phyloP scores from a whole-genome alignment of 1,140 invertebrate genomes.

The Rhagoletis pomonella region DNA sequence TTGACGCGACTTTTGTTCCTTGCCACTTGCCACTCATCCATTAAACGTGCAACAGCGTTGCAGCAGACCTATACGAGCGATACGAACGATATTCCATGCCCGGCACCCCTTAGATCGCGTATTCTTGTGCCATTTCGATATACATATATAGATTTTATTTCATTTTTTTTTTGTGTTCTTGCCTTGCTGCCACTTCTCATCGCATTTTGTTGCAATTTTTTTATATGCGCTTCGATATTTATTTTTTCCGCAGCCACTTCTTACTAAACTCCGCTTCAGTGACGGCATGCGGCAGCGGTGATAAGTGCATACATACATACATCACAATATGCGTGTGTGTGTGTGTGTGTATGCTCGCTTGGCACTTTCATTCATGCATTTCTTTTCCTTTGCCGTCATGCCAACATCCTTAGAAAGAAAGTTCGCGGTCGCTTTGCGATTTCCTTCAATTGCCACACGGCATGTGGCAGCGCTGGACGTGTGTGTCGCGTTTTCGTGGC shows the following conservation, averaged over 20 bases:
- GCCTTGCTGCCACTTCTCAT: background rate
- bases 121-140: background rate
- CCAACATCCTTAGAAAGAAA: constrained; percentile 48
- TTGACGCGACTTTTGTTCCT: constrained; percentile 46
- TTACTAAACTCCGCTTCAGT: background rate
- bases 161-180: background rate
- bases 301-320: background rate
- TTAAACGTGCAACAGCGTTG: constrained; percentile 47
- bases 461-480: constrained; percentile 47
- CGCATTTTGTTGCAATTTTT: constrained; percentile 38
- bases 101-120: background rate
- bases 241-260: constrained; percentile 21
- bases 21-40: constrained; percentile 47
- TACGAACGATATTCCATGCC: background rate
- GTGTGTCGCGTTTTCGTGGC: constrained; percentile 33
- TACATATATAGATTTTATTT: no score
- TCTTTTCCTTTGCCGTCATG: constrained; percentile 40
- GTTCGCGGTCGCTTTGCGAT: constrained; percentile 51
- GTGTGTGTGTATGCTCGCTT: background rate
- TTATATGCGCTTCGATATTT: constrained; percentile 40
- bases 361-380: constrained; percentile 43
- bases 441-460: constrained; percentile 54
- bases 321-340: background rate
- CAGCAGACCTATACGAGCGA: background rate
- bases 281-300: background rate